A percentile compares a stretch with the other conserved stretches of the same genome.
phyloP scores from a whole-genome alignment of 2,113 vertebrate species.

The Gymnogyps californianus region DNA sequence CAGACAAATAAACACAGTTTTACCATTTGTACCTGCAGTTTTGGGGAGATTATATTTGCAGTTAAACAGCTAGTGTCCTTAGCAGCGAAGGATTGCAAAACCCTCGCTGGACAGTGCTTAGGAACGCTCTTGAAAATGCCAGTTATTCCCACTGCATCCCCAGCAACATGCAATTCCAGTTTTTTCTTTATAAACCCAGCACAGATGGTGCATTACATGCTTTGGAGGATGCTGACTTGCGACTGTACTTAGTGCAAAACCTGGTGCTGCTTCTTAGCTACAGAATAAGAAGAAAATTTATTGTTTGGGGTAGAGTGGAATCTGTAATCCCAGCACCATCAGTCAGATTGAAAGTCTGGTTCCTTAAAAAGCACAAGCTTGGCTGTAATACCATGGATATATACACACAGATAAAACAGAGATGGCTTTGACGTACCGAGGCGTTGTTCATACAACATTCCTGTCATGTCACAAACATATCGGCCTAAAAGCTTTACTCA shows the following conservation, averaged over 20 bases:
- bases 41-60: neutral
- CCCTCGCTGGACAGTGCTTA: neutral
- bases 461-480: rapidly evolving
- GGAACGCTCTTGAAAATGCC: neutral
- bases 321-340: neutral
- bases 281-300: neutral
- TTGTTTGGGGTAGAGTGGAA: neutral
- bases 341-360: neutral
- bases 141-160: neutral
- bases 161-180: neutral
- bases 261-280: neutral
- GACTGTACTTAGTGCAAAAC: neutral
- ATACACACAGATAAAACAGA: neutral
- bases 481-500: neutral
- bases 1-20: neutral
- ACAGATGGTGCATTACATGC: neutral
- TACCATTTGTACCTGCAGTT: neutral
- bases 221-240: neutral
- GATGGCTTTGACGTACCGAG: neutral
- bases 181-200: neutral
- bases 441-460: rapidly evolving
- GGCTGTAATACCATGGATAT: neutral
- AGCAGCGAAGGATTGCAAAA: neutral
- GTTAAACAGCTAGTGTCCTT: neutral
- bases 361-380: neutral